These are phyloP conservation scores for Adelosebastes latens DNA, from an alignment of 2,797 vertebrate species.

Conservation along the genomic window DNA sequence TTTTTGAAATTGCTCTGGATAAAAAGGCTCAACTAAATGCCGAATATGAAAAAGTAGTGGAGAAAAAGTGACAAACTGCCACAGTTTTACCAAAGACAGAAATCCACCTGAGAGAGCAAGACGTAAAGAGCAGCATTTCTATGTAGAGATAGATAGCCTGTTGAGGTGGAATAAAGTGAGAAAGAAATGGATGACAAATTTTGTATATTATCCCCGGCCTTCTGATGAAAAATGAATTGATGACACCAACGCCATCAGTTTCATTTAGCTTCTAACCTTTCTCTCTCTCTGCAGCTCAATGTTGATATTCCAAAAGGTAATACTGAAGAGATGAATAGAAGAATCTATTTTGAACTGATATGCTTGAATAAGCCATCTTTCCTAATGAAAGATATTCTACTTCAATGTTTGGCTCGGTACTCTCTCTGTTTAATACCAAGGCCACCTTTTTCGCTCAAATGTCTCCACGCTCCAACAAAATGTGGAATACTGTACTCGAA, in stretches of 20 bases:
- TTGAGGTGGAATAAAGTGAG: neutral
- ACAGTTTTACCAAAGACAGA: neutral
- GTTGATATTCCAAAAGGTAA: neutral
- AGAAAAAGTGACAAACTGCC: neutral
- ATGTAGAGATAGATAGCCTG: neutral
- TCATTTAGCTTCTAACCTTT: neutral
- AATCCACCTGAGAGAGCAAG: neutral
- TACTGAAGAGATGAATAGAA: neutral
- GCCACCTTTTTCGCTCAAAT: neutral
- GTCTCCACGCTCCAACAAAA: neutral
- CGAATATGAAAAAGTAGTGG: neutral
- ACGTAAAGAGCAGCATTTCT: neutral
- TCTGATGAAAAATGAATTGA: neutral
- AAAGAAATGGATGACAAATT: neutral
- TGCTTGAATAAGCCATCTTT: neutral
- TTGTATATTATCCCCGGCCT: neutral
- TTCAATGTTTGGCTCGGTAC: neutral
- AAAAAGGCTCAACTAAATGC: neutral
- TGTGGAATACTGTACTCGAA: neutral
- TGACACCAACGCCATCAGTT: neutral
- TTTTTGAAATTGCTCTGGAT: neutral
- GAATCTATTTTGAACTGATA: neutral
- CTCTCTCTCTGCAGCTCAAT: neutral
- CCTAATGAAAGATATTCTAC: slow-evolving; percentile 6
- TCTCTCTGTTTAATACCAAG: slow-evolving; percentile 7